phyloP scores from a whole-genome alignment of 2,888 invertebrate genomes.

The Cheilosia impressa region DNA sequence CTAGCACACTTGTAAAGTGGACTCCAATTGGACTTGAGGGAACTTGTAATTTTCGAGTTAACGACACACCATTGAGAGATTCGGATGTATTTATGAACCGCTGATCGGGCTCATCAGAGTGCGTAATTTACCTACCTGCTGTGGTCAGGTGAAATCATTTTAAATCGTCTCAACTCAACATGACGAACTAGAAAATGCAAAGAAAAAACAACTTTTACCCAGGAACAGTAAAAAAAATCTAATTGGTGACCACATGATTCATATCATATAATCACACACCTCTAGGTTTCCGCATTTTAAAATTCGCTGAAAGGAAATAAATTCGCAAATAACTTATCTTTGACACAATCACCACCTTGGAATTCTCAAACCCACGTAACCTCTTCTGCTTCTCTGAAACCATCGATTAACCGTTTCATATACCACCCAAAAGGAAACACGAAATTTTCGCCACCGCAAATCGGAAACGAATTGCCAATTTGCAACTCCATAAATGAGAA shows the following conservation, averaged over 20 bases:
- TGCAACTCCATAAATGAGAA: constrained; percentile 38
- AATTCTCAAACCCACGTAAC: constrained; percentile 57
- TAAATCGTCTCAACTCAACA: not conserved
- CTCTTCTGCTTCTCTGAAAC: constrained; percentile 31
- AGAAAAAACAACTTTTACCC: constrained; percentile 7
- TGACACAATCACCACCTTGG: constrained; percentile 32
- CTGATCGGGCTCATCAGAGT: too few species aligned
- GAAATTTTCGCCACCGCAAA: constrained; percentile 42
- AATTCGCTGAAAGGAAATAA: not conserved
- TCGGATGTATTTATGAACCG: too few species aligned
- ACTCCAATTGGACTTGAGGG: too few species aligned
- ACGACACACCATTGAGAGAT: too few species aligned
- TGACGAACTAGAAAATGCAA: too few species aligned
- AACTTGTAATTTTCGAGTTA: too few species aligned
- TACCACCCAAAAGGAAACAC: constrained; percentile 48
- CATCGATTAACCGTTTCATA: constrained; percentile 55
- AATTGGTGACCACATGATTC: constrained; percentile 38
- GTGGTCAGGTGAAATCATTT: not conserved
- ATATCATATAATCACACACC: constrained; percentile 6
- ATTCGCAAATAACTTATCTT: constrained; percentile 19
- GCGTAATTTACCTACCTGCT: too few species aligned
- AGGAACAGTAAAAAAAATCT: constrained; percentile 5
- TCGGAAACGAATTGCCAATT: constrained; percentile 40
- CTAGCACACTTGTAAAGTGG: too few species aligned
- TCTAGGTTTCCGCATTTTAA: not conserved